Evolutionary conservation across 1,140 invertebrate species (phyloP), one percentile per base, ranked within the genome.

Genomic region (Danaus plexippus): DNA sequence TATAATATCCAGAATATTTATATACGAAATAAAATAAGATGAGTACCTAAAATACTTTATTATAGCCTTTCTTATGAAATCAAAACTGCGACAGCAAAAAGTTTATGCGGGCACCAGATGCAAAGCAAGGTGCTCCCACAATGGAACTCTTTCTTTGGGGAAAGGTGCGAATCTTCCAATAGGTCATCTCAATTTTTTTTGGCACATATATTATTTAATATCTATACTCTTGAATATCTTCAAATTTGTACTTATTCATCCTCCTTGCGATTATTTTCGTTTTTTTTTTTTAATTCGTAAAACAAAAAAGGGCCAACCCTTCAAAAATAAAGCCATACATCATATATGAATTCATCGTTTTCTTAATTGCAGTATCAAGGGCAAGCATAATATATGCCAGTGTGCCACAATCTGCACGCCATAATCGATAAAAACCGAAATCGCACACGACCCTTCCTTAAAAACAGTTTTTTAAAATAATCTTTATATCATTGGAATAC

Each of bases 81-180:
- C 43, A 32, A 56, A 11, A 43, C 11, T 59, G 47, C 41, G 41
- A 40, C 9, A 32, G 56, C 52, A 66, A 73, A 73, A 62, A 70
- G 67, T 13, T 54, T 47, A 75, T 75, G 63, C 72, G 72, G 75
- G 72, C 55, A 46, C 58, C 73, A 76, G 69, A 68, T 76, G 74
- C 56, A 45, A 55, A 47, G 66, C 77, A 80, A 80, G 77, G 75
- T 80, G 77, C 51, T 66, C 53, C 32, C 46, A 70, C 66, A 80
- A 75, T 61, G 60, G 71, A 78, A 79, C 74, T 79, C 73, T 80
- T 76, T 71, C 77, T 73, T 67, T 63, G 55, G 61, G 48, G 58
- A 77, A 81, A 81, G 76, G 76, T 81, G 76, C 78, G 64, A 71
- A 80, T 67, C 68, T 64, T 75, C 63, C 75, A 79, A 67, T 77